Conservation (phyloP, 2,113 vertebrate genomes). For the Anguilla japonica region DNA sequence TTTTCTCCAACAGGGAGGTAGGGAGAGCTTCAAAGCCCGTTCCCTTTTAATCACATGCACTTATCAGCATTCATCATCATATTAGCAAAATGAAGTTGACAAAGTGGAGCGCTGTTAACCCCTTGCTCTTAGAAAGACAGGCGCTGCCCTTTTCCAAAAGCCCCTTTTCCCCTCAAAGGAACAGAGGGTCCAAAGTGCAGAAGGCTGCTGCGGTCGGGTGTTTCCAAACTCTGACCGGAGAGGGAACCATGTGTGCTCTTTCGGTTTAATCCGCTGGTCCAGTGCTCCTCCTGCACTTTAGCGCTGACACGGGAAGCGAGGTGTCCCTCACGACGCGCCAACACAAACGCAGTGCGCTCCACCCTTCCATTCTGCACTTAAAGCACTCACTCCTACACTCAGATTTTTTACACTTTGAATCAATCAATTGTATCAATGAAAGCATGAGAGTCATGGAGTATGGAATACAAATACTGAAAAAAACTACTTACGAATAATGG, state of each 20-base stretch:
- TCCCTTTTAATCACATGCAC: constrained; percentile 60
- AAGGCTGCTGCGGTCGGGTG: constrained; percentile 30
- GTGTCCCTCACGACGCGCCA: neutral
- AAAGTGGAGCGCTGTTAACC: constrained; percentile 49
- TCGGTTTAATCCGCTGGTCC: neutral
- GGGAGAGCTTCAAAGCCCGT: constrained; percentile 54
- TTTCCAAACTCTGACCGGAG: constrained; percentile 40
- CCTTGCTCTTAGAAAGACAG: constrained; percentile 35
- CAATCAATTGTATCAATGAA: neutral
- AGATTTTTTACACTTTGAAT: neutral
- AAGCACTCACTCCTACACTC: neutral
- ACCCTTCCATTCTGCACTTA: neutral
- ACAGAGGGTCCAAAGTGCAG: constrained; percentile 8
- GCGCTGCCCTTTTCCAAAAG: constrained; percentile 49
- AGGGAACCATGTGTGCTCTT: constrained; percentile 7
- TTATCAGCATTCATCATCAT: constrained; percentile 60
- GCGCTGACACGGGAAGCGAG: neutral
- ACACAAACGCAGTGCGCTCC: neutral
- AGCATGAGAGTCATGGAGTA: too few species aligned
- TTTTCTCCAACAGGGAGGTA: constrained; percentile 56
- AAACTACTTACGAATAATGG: too few species aligned
- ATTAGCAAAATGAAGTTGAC: constrained; percentile 60
- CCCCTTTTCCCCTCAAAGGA: constrained; percentile 22
- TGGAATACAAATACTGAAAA: too few species aligned
- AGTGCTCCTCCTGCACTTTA: neutral